These are phyloP conservation scores for Menura novaehollandiae DNA, from an alignment of 2,113 vertebrate genomes.

Conservation along the genomic window DNA sequence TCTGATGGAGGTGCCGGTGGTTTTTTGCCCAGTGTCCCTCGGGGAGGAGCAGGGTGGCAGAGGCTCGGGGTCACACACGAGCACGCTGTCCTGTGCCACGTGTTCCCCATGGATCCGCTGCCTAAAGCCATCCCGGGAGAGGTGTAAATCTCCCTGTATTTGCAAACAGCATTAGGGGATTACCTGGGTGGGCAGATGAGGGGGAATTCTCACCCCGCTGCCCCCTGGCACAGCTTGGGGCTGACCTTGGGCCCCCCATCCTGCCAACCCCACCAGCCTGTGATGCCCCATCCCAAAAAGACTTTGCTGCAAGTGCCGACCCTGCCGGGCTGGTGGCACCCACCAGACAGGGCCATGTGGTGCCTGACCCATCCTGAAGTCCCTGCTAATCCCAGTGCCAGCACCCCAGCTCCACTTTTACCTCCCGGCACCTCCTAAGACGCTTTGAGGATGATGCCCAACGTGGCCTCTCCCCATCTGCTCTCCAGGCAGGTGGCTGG, in stretches of 20 bases:
- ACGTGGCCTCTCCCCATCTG: background rate
- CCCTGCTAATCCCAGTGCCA: background rate
- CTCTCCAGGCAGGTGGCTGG: background rate
- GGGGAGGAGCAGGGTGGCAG: rapidly evolving
- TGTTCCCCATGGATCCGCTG: background rate
- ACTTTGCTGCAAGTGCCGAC: background rate
- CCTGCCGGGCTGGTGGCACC: background rate
- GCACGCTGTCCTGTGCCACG: background rate
- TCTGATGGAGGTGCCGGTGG: rapidly evolving
- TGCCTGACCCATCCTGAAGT: background rate
- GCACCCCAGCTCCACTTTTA: conserved; percentile 10
- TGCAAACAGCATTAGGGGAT: conserved; percentile 26
- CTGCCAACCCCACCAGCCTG: background rate
- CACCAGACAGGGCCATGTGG: rapidly evolving
- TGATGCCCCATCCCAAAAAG: rapidly evolving
- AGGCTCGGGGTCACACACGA: background rate
- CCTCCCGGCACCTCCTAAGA: conserved; percentile 48
- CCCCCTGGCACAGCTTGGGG: rapidly evolving
- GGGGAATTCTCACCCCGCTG: background rate
- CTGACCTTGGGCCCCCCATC: background rate
- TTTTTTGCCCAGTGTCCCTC: background rate
- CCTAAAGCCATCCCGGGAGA: background rate
- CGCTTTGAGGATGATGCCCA: conserved; percentile 3
- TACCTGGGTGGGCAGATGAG: background rate
- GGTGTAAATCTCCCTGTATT: background rate